Conservation (phyloP, 2,113 vertebrate species). For the Hyperopisus bebe region DNA sequence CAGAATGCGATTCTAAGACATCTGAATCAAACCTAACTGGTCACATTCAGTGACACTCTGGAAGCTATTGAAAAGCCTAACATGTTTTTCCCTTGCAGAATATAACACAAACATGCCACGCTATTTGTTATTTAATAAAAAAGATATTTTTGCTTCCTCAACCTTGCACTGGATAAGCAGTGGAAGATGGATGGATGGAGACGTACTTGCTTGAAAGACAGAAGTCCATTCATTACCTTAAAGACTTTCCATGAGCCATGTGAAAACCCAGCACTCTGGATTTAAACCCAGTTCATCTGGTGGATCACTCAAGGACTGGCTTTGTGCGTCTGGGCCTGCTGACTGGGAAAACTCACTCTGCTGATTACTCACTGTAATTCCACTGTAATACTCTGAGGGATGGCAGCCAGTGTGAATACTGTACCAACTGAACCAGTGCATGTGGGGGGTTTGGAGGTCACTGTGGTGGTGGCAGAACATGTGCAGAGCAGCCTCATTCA, state of each 20-base stretch:
- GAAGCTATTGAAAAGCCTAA: not conserved
- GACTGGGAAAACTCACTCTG: not conserved
- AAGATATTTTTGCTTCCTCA: not conserved
- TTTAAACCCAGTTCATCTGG: not conserved
- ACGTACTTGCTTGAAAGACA: not conserved
- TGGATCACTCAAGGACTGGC: not conserved
- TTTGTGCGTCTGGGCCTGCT: not conserved
- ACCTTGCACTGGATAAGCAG: not conserved
- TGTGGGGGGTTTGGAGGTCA: not conserved
- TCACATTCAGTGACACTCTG: not conserved
- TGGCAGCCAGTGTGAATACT: not conserved
- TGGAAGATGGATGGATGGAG: not conserved
- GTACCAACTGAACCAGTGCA: not conserved
- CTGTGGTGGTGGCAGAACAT: not conserved
- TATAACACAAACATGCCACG: not conserved
- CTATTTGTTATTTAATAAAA: not conserved
- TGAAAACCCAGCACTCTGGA: not conserved
- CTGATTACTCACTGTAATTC: not conserved
- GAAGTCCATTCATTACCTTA: not conserved
- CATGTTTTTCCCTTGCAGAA: not conserved
- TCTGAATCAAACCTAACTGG: not conserved
- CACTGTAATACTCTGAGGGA: not conserved
- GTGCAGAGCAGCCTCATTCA: not conserved
- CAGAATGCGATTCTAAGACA: not conserved
- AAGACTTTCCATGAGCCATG: not conserved